phyloP scores from a whole-genome alignment of 2,113 vertebrate species.

The Hoplias malabaricus region DNA sequence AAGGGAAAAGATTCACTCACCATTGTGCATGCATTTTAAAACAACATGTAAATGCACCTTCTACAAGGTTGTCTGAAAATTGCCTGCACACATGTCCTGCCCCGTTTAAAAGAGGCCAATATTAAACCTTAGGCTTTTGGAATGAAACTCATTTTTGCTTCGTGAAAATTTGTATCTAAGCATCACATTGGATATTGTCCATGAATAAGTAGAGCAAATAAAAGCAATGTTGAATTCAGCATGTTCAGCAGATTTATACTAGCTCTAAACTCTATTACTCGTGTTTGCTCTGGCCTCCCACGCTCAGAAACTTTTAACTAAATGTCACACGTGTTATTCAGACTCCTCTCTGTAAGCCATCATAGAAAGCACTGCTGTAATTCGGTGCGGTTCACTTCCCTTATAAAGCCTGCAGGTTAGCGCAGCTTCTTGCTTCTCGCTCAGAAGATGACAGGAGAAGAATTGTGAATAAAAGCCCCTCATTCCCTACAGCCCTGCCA shows the following conservation, averaged over 20 bases:
- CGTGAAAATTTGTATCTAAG: not conserved
- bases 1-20: slow-evolving; percentile 1
- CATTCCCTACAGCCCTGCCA: slow-evolving; percentile 74
- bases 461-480: slow-evolving; percentile 46
- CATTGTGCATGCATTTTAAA: slow-evolving; percentile 19
- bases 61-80: not conserved
- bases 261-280: slow-evolving; percentile 2
- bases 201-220: not conserved
- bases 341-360: slow-evolving; percentile 16
- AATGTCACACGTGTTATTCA: not conserved
- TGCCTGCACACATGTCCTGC: slow-evolving; percentile 23
- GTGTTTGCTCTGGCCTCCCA: not conserved
- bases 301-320: not conserved
- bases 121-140: slow-evolving; percentile 3
- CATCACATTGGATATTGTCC: not conserved
- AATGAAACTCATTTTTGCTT: not conserved
- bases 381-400: not conserved
- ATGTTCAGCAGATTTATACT: not conserved
- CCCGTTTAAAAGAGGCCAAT: slow-evolving; percentile 30
- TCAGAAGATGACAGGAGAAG: slow-evolving; percentile 11
- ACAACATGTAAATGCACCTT: slow-evolving; percentile 22
- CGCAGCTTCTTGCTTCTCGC: not conserved
- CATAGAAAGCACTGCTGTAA: not conserved
- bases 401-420: not conserved
- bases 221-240: not conserved